Evolutionary conservation across 2,113 vertebrate species (phyloP).

Genomic region (Fregata magnificens): DNA sequence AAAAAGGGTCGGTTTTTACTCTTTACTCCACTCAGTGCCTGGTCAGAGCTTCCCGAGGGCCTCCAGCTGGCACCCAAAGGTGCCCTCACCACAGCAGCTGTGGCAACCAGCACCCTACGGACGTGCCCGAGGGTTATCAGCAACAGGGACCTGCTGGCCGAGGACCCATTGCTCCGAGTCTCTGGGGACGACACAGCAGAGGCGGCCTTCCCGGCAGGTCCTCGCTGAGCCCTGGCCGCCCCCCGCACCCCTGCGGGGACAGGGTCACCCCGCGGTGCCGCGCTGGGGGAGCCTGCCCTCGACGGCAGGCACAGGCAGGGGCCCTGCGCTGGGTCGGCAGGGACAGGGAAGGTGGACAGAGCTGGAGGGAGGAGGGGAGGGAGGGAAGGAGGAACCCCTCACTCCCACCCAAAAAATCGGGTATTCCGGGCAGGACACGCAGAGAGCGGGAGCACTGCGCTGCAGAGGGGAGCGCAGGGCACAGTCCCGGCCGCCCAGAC

Average conservation of each 20-base stretch:
- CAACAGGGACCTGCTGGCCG: neutral
- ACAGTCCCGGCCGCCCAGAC: neutral
- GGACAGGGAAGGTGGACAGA: neutral
- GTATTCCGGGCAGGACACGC: neutral
- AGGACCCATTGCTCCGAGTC: fast-evolving
- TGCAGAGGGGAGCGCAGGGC: neutral
- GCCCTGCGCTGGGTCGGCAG: fast-evolving
- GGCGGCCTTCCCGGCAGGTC: neutral
- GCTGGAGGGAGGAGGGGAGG: neutral
- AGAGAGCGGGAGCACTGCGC: fast-evolving
- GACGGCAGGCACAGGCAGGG: too few species aligned
- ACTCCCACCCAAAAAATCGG: neutral
- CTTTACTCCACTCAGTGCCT: neutral
- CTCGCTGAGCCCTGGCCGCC: neutral
- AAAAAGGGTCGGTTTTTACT: neutral
- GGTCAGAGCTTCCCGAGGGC: fast-evolving
- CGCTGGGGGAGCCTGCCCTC: neutral
- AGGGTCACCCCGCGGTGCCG: fast-evolving
- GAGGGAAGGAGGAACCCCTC: neutral
- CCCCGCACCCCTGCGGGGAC: fast-evolving
- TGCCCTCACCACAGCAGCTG: neutral
- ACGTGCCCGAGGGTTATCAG: fast-evolving
- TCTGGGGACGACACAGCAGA: too few species aligned
- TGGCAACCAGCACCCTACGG: neutral
- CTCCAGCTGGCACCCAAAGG: neutral